Evolutionary conservation across 37 sponge, comb jelly and placozoan genomes (phyloP), one percentile per base, ranked within the genome.

Genomic region (Chondrilla cf. caribensis): DNA sequence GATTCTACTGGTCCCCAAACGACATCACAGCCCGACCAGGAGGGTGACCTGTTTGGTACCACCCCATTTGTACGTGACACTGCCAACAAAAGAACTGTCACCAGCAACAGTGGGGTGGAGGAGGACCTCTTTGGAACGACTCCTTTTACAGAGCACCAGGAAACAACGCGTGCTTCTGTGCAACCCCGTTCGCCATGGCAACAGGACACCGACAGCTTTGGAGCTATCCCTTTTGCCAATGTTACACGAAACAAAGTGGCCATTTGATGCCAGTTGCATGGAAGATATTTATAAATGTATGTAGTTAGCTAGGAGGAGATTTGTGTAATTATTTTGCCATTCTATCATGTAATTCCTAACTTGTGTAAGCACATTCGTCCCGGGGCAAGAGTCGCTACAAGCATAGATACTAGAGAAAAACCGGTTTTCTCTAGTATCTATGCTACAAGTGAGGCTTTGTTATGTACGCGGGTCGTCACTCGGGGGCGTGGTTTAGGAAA

Each of bases 21-120:
- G 17, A 55, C 57, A 26, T 36, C 75, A 9, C 38, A n/a, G n/a
- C 75, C 75, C 7, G 6, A 7, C 17, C 66, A 57, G 3, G 26
- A 11, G 25, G 9, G 51, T 41, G 85, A 85, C 40, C 24, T 85
- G 35, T 85, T 85, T 65, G 85, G 85, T 6, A 59, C 36, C 6
- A 65, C 70, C 8, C 85, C 85, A 0, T 83, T 83, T 57, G 51
- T n/a, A 15, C 43, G 18, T 24, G 84, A 75, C 25, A 28, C 25
- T 28, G 29, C 25, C 15, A 47, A 47, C 11, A 62, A n/a, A 6
- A 62, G 29, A 29, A 28, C 25, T 62, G 64, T 15, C 25, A 28
- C 6, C 25, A n/a, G 6, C 6, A 19, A 7, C 25, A 7, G 29
- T 62, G 51, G 51, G 6, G 51, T 11, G 6, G 51, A 47, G 51